A percentile compares a stretch with the other conserved stretches of the same genome.
phyloP scores from a whole-genome alignment of 92 coral and sea anemone species.

The Zoanthus gigantus region DNA sequence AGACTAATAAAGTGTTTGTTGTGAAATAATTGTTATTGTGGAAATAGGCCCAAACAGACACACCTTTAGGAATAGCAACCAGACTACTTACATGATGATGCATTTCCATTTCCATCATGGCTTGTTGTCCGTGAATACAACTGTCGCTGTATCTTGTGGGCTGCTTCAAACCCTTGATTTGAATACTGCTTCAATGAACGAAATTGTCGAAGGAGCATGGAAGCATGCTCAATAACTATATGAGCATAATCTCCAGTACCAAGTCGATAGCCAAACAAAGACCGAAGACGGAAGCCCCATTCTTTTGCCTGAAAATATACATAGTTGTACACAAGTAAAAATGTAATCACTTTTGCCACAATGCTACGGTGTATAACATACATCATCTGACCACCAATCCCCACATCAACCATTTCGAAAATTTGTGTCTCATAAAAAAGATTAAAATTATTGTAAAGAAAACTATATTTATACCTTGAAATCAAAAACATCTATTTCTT shows the following conservation, averaged over 20 bases:
- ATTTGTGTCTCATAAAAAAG: too few species aligned
- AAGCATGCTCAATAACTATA: conserved; percentile 28
- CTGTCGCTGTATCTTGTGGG: conserved; percentile 27
- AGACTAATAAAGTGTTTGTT: too few species aligned
- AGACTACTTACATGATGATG: conserved; percentile 25
- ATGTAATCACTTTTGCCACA: too few species aligned
- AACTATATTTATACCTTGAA: too few species aligned
- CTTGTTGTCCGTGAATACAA: conserved; percentile 18
- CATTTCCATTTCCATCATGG: conserved; percentile 38
- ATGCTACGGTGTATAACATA: too few species aligned
- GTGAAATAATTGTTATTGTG: too few species aligned
- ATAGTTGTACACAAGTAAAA: background rate
- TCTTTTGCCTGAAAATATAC: conserved; percentile 17
- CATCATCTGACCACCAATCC: too few species aligned
- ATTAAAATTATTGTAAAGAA: too few species aligned
- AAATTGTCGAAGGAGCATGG: conserved; percentile 27
- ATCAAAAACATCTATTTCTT: too few species aligned
- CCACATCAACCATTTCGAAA: too few species aligned
- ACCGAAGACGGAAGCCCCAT: conserved; percentile 29
- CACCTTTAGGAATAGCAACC: background rate
- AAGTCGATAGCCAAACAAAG: conserved; percentile 13
- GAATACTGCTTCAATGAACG: conserved; percentile 28
- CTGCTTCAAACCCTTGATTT: conserved; percentile 37
- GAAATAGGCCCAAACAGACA: too few species aligned
- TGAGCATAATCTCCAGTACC: conserved; percentile 32